phyloP scores from a whole-genome alignment of 2,113 vertebrate genomes.

The Grus americana region DNA sequence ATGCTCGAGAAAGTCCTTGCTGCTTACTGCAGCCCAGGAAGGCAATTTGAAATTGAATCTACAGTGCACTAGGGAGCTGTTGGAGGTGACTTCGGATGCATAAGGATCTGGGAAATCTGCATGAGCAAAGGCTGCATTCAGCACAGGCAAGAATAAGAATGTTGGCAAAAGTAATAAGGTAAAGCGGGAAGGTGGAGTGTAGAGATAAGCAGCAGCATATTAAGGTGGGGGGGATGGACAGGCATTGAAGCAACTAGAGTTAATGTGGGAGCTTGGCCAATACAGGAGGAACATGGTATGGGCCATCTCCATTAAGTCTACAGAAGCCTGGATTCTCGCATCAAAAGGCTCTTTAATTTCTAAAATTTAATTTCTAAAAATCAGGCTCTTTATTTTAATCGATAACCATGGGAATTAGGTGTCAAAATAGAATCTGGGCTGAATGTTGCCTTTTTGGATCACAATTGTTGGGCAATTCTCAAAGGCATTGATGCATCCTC shows the following conservation, averaged over 20 bases:
- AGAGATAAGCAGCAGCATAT: neutral
- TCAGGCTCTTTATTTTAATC: neutral
- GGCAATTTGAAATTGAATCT: conserved; percentile 7
- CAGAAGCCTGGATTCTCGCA: neutral
- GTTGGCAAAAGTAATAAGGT: neutral
- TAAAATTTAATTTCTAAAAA: neutral
- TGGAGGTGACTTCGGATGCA: neutral
- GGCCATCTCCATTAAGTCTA: neutral
- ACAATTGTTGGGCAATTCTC: fast-evolving
- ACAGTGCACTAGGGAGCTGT: neutral
- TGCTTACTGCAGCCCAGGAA: neutral
- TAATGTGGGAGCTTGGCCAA: fast-evolving
- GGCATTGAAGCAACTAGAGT: neutral
- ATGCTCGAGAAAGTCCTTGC: neutral
- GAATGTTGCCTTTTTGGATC: neutral
- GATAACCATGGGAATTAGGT: neutral
- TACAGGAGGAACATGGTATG: neutral
- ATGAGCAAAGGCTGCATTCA: neutral
- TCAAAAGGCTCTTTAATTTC: neutral
- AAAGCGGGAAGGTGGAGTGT: neutral
- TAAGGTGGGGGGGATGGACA: neutral
- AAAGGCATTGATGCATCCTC: neutral
- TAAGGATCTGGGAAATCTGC: neutral
- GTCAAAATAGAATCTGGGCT: neutral
- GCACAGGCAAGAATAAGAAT: neutral